Evolutionary conservation across 2,113 vertebrate species (phyloP).

Genomic region (Lophochroa leadbeateri): DNA sequence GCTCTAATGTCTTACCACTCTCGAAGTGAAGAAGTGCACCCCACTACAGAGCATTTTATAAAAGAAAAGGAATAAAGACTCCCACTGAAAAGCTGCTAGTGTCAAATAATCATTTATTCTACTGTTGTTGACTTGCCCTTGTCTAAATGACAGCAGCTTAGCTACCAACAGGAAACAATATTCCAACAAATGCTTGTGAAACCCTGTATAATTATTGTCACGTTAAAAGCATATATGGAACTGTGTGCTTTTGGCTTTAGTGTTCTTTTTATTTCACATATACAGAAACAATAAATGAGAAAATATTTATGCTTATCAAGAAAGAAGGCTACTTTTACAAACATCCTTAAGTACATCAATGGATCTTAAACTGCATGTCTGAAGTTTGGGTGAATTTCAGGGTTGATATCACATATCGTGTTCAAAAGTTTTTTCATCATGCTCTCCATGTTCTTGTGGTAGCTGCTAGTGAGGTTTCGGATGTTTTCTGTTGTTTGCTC

Average conservation of each 20-base stretch:
- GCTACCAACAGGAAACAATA: not conserved
- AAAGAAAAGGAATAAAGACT: slow-evolving; percentile 43
- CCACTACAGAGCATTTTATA: slow-evolving; percentile 6
- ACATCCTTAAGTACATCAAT: not conserved
- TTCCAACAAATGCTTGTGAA: slow-evolving; percentile 21
- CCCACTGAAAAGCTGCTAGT: slow-evolving; percentile 35
- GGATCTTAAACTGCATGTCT: slow-evolving; percentile 17
- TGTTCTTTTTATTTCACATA: not conserved
- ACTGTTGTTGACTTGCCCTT: not conserved
- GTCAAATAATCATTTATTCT: slow-evolving; percentile 53
- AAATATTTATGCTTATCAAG: not conserved
- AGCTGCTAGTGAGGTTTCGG: slow-evolving; percentile 55
- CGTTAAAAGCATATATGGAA: not conserved
- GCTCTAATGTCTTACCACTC: not conserved
- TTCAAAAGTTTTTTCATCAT: slow-evolving; percentile 69
- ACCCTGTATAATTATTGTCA: not conserved
- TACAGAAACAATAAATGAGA: not conserved
- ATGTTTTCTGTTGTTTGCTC: slow-evolving; percentile 70
- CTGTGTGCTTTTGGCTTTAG: not conserved
- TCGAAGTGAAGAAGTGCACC: not conserved
- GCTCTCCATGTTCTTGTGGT: slow-evolving; percentile 54
- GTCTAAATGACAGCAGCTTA: not conserved
- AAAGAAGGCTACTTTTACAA: slow-evolving; percentile 3
- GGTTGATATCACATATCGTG: slow-evolving; percentile 69
- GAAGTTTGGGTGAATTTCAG: slow-evolving; percentile 76